A percentile compares a stretch with the other conserved stretches of the same genome.
These are phyloP conservation scores for Malurus splendens DNA, from an alignment of 2,797 vertebrate species.

Conservation along the genomic window DNA sequence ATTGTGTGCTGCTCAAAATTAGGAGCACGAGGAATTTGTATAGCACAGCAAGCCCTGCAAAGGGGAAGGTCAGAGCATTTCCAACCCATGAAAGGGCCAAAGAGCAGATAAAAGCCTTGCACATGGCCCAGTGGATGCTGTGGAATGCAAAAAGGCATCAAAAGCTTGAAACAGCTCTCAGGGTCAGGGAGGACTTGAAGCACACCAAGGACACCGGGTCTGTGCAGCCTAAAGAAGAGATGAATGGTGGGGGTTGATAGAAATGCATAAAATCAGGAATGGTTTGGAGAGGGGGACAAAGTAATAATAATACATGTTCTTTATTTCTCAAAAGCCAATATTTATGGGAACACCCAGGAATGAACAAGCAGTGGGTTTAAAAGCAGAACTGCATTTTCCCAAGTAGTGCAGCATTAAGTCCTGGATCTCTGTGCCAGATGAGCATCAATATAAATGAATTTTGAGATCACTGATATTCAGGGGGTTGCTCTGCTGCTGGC, in stretches of 20 bases:
- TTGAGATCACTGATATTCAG: neutral
- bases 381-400: neutral
- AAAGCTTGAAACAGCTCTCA: neutral
- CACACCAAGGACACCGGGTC: neutral
- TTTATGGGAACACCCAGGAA: neutral
- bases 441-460: neutral
- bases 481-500: neutral
- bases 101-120: neutral
- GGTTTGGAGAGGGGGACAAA: neutral
- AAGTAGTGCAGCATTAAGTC: neutral
- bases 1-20: neutral
- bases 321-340: neutral
- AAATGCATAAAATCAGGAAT: neutral
- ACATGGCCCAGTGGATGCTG: neutral
- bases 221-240: neutral
- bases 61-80: neutral
- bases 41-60: neutral
- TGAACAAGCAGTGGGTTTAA: neutral
- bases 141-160: neutral
- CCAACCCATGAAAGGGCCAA: neutral
- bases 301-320: neutral
- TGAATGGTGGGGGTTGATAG: fast-evolving
- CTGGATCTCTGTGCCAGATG: neutral
- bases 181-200: fast-evolving
- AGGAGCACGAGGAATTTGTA: neutral